Evolutionary conservation across 2,888 invertebrate species (phyloP), one percentile per base, ranked within the genome.

Genomic region (Drosophila ustulata): DNA sequence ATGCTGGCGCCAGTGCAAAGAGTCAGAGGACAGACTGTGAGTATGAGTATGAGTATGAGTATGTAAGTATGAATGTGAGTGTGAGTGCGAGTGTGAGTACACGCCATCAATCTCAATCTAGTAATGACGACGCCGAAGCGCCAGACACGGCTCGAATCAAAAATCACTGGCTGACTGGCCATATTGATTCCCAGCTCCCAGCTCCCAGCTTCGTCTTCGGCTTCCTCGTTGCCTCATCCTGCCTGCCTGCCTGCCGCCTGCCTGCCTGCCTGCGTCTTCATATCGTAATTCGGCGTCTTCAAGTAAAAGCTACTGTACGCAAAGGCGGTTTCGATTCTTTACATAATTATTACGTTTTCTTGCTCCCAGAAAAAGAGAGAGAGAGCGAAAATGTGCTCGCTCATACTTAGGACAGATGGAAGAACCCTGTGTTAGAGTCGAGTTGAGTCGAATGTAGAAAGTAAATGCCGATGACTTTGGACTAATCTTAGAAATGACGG

Each of bases 41-140:
- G 37, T 46, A 57, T 39, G 65, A 52, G 52, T 52, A 51, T 28
- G 39, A 45, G 37, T 39, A 67, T 41, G 32, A 52, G 32, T 30
- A n/a, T 46, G 47, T 46, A n/a, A 30, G 49, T n/a, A 4, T 34
- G 4, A 37, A n/a, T 46, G 47, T 46, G 18, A 30, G 49, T n/a
- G 4, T 34, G 4, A 37, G n/a, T 37, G n/a, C n/a, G 37, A 50
- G 71, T 58, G 58, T 63, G 75, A 69, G 79, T 79, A 81, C 68
- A 75, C 70, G 83, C 85, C 85, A 85, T 83, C 85, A 83, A 83
- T 83, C 83, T 83, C 83, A 83, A 83, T 83, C 82, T 84, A 77
- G 76, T 82, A 83, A 83, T 83, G 82, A 83, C 82, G 80, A 73
- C 66, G 80, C 78, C 61, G 78, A 70, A 82, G 82, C 84, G 80